A percentile compares a stretch with the other conserved stretches of the same genome.
These are phyloP conservation scores for Eudasyphora cyanicolor DNA, from an alignment of 2,888 invertebrate species.

Conservation along the genomic window DNA sequence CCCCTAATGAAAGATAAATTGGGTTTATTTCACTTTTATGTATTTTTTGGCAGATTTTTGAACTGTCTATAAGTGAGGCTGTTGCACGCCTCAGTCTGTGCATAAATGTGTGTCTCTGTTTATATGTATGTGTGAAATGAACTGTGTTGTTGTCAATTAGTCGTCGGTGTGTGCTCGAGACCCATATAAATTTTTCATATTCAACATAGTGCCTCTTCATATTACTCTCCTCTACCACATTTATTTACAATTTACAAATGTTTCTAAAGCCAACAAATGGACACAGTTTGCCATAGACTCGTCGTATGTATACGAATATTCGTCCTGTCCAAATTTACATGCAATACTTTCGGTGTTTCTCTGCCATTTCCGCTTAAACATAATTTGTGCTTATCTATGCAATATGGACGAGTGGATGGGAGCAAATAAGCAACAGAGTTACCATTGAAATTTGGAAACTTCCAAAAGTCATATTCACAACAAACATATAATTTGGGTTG, in stretches of 20 bases:
- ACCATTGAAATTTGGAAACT: neutral
- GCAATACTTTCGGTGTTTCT: neutral
- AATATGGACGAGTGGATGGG: neutral
- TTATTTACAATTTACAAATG: constrained; percentile 24
- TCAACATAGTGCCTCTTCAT: neutral
- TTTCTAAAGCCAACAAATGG: neutral
- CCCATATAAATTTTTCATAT: constrained; percentile 37
- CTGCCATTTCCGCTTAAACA: constrained; percentile 20
- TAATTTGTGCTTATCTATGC: constrained; percentile 29
- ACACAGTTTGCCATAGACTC: neutral
- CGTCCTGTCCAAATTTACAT: neutral
- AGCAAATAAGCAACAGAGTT: constrained; percentile 1
- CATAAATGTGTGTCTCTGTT: too few relatives aligned
- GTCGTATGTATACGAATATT: neutral
- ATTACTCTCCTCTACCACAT: neutral
- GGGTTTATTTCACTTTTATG: neutral
- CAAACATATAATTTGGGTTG: too few relatives aligned
- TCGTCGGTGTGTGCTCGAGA: constrained; percentile 30
- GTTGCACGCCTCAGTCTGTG: too few relatives aligned
- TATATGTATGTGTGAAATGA: neutral
- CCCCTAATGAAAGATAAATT: neutral
- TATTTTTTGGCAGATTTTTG: neutral
- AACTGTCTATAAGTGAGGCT: neutral
- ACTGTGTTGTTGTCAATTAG: constrained; percentile 42
- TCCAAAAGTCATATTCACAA: too few relatives aligned